Evolutionary conservation across 1,140 invertebrate genomes (phyloP), one percentile per base, ranked within the genome.

Genomic region (Pseudomyrmex dendroicus): DNA sequence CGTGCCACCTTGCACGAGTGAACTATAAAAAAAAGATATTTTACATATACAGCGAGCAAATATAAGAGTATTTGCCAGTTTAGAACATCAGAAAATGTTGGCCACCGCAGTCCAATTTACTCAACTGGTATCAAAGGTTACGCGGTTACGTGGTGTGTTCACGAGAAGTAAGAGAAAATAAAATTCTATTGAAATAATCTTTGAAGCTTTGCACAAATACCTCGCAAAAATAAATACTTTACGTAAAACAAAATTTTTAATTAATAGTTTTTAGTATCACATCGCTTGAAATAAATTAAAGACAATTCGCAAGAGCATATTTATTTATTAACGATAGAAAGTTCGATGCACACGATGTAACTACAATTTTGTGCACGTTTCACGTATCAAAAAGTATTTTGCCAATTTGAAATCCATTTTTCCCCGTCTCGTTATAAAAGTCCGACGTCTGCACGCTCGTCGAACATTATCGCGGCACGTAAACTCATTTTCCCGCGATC

Each of bases 401-500:
- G 15, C 52, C 15, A 44, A 66, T 66, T 44, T 44, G n/a, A 44
- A 66, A 62, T 62, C 5, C 7, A 62, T 74, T 48, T 22, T 1
- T 22, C 13, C 0, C 10, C 9, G 13, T 54, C 12, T 25, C 25
- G 46, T 67, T 22, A 56, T 46, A 22, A 4, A 25, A 13, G 17
- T 17, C 56, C 54, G 56, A 35, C 64, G 44, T 7, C 25, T 50
- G 50, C 13, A 52, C 13, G 50, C 5, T 44, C 5, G 62, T 67
- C 50, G 54, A 80, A 72, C 46, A 83, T 74, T 73, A 59, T 17
- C 63, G 22, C 25, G 56, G 72, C 78, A 76, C 66, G 84, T 85
- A 85, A 76, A 85, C 62, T 80, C 62, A 84, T 68, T 84, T 68
- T 59, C 57, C 9, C 35, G 20, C 25, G 5, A 66, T 61, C 54